A percentile compares a stretch with the other conserved stretches of the same genome.
phyloP scores from a whole-genome alignment of 37 sponge, comb jelly and placozoan genomes.

The Crambe crambe region DNA sequence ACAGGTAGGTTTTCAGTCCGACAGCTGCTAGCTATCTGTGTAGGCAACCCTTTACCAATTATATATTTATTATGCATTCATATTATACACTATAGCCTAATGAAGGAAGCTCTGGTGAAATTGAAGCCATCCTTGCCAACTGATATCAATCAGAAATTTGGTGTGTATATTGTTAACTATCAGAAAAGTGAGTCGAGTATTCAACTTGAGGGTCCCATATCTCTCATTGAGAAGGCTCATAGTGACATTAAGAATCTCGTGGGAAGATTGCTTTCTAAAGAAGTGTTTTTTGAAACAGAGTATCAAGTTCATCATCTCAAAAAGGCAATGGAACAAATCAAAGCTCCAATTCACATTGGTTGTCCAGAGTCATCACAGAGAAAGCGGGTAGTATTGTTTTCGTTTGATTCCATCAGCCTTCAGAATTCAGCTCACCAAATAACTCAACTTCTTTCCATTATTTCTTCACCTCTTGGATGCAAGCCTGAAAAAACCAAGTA shows the following conservation, averaged over 20 bases:
- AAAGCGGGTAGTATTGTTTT: neutral
- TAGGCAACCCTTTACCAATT: neutral
- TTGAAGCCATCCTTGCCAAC: constrained; percentile 18
- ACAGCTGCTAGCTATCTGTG: neutral
- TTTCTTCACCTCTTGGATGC: neutral
- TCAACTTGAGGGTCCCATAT: constrained; percentile 10
- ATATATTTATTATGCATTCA: too few species aligned
- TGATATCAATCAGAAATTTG: neutral
- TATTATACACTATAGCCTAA: neutral
- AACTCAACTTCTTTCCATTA: neutral
- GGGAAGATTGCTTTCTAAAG: neutral
- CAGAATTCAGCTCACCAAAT: neutral
- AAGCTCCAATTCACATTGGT: neutral
- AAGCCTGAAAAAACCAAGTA: neutral
- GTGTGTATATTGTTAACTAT: constrained; percentile 24
- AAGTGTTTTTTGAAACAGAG: neutral
- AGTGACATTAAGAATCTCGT: neutral
- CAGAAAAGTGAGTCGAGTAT: neutral
- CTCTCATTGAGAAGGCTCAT: constrained; percentile 9
- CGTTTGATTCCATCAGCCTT: neutral
- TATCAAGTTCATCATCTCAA: neutral
- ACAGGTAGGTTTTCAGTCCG: constrained; percentile 19
- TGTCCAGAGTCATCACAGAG: neutral
- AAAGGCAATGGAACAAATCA: neutral
- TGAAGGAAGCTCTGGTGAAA: constrained; percentile 15